Conservation (phyloP, 2,113 vertebrate genomes). For the Colius striatus region DNA sequence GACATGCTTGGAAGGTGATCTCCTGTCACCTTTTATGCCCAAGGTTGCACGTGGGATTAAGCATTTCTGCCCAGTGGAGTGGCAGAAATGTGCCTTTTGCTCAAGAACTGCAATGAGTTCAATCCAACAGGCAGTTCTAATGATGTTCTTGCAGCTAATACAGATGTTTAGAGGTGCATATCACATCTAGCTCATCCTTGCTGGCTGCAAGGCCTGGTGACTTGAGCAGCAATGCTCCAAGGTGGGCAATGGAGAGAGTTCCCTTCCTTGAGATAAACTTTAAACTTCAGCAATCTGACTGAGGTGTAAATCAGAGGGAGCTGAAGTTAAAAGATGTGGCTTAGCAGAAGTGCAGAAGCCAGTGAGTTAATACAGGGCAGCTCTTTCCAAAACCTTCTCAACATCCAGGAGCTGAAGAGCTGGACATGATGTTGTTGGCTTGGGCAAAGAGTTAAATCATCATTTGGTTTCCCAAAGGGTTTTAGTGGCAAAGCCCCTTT, state of each 20-base stretch:
- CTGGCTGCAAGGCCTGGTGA: background rate
- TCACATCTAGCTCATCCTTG: background rate
- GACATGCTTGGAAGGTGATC: too few relatives aligned
- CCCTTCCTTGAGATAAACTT: background rate
- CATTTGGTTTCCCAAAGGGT: fast-evolving
- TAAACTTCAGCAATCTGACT: background rate
- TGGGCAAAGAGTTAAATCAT: background rate
- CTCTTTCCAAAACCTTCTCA: background rate
- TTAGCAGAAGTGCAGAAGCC: background rate
- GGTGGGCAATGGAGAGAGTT: background rate
- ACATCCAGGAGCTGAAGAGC: background rate
- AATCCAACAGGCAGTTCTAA: background rate
- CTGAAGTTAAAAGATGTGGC: background rate
- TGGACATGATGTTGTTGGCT: background rate
- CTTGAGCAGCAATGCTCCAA: background rate
- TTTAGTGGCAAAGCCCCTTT: background rate
- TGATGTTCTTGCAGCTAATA: background rate
- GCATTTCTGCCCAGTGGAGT: background rate
- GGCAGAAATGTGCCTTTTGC: background rate
- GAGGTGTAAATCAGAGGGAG: background rate
- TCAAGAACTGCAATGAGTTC: fast-evolving
- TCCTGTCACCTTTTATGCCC: background rate
- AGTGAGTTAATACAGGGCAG: fast-evolving
- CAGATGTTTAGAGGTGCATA: background rate
- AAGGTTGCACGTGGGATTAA: fast-evolving